Base-by-base conservation (phyloP, 2,888 invertebrate species). In the Stenurella melanura region DNA sequence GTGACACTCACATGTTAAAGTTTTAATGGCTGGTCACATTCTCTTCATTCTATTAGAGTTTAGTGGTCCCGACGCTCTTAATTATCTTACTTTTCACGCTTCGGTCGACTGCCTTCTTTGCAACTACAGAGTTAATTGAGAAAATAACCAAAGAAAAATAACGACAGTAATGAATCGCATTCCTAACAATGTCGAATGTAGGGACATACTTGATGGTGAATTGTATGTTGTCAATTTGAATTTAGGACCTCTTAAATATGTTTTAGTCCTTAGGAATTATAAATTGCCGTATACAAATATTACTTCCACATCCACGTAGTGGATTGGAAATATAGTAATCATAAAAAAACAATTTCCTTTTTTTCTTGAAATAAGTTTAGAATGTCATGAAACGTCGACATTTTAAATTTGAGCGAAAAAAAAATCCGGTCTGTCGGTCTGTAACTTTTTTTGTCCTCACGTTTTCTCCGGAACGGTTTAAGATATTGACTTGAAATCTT, bases 21-120 rank as follows among this genome's bases (percentile, higher is more conserved):
- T 50, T n/a, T 50, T 50, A 50, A 50, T 50, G n/a, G 50, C n/a
- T n/a, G 50, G 50, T 50, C 50, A 50, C n/a, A 50, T 50, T 50
- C 50, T 11, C 42, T 42, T 42, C n/a, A 50, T n/a, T 15, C 50
- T 50, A 50, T 50, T 50, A n/a, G n/a, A 50, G n/a, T 50, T 50
- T 50, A 50, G 15, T 50, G 50, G n/a, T n/a, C 50, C 15, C 12
- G 5, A 50, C 5, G 15, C 50, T 50, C 50, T 15, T 50, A 50
- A 17, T 50, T n/a, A 50, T 50, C 50, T 50, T 50, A n/a, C n/a
- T 50, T 50, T 50, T n/a, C 1, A 15, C 7, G 5, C 3, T 50
- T 50, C 4, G 15, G 50, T 15, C 50, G n/a, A 34, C 15, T 15
- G 15, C 6, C n/a, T 50, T 1, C n/a, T 50, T 50, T 50, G 50